Evolutionary conservation across 1,140 invertebrate species (phyloP), one percentile per base, ranked within the genome.

Genomic region (Meloidogyne exigua): DNA sequence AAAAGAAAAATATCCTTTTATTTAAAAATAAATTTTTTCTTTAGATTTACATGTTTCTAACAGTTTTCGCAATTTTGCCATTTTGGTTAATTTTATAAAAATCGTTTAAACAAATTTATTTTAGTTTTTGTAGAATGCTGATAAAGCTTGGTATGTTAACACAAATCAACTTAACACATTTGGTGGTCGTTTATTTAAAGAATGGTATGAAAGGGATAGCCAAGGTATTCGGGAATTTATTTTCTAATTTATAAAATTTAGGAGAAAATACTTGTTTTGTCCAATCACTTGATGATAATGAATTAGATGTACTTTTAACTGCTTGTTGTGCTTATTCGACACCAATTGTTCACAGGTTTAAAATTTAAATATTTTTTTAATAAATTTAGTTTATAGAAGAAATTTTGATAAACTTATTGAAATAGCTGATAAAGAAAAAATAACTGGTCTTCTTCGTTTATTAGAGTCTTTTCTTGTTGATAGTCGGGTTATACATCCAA

Each of bases 401-500:
- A 82, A 81, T 68, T 77, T 81, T 26, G 57, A 79, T 7, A n/a
- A 21, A 21, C 25, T 82, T 28, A 57, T 81, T n/a, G 76, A 72
- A 26, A 75, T 84, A n/a, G 82, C 81, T 15, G 67, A 72, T 26
- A 68, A 80, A 44, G 76, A 71, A 44, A 77, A 79, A 62, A 83
- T 83, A 25, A 63, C 75, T 3, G 76, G 71, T 2, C 36, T 83
- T 25, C 67, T 83, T 10, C 80, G 82, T 2, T 72, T 81, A 13
- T 42, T 83, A 5, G 82, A 83, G 63, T 62, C 67, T 7, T 83
- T 42, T 62, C 26, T 83, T 18, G 36, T 83, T n/a, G 71, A 85
- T 25, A 42, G 68, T 18, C 69, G 68, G 39, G 39, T 64, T 21
- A 81, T 84, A n/a, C 82, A 83, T 79, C 80, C 83, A 49, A 83